Evolutionary conservation across 2,888 invertebrate species (phyloP), one percentile per base, ranked within the genome.

Genomic region (Spodoptera picta): DNA sequence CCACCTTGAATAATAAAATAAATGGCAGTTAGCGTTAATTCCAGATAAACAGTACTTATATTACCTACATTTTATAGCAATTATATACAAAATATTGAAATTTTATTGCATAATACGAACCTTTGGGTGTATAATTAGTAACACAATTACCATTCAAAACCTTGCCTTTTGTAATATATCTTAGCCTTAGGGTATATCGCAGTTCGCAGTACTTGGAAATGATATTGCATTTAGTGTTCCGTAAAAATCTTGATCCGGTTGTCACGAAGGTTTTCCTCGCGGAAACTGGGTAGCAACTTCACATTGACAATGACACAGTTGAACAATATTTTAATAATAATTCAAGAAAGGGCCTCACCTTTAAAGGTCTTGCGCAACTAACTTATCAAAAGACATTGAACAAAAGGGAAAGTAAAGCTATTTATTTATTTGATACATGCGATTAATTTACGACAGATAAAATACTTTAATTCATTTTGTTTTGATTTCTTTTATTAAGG

Each of bases 251-350:
- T 64, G 75, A 83, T 81, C 83, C 73, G 80, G 85, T 58, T 70
- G 61, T 63, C 51, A 68, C 63, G 85, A 90, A 90, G 90, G 90
- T 84, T 90, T 87, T 87, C 85, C 86, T 84, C 24, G 69, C 84
- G 87, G 88, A 89, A 88, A 82, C 69, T n/a, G 48, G 56, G 56
- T 68, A 57, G 59, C 57, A 62, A 70, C 71, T 61, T 65, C 42
- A 51, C 66, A 75, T 77, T 82, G 82, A 77, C 82, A 85, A 73
- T 85, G 83, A 81, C 85, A 82, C 78, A 84, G 71, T 79, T 79
- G 51, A 68, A 55, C 59, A 24, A 65, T 54, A 73, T 52, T 69
- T 76, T 59, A 73, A 62, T 76, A 50, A 69, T 76, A 50, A 69
- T 69, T 67, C 68, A 69, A 69, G 65, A 58, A 78, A 69, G 65